Evolutionary conservation across 2,888 invertebrate species (phyloP).

Genomic region (Cephus pygmeus): DNA sequence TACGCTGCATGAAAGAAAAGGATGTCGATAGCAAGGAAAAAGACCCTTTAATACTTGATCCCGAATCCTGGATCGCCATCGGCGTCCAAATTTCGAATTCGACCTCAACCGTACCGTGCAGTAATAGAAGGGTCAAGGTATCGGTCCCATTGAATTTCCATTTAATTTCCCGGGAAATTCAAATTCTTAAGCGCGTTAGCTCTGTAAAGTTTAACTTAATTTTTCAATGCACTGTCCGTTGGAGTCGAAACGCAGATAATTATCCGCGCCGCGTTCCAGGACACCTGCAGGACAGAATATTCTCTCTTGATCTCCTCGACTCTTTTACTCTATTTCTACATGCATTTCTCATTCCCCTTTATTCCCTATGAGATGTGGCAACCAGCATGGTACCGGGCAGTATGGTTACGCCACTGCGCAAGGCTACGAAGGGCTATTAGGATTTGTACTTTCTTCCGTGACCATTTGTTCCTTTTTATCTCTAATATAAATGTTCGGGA

Average conservation of each 20-base stretch:
- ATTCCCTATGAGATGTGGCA: slow-evolving; percentile 14
- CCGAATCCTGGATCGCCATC: neutral
- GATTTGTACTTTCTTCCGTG: slow-evolving; percentile 9
- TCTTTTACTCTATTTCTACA: slow-evolving; percentile 5
- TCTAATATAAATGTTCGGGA: slow-evolving; percentile 20
- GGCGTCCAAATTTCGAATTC: neutral
- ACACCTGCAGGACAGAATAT: slow-evolving; percentile 7
- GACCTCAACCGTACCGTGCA: neutral
- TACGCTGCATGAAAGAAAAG: neutral
- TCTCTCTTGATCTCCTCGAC: slow-evolving; percentile 10
- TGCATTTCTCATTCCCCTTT: slow-evolving; percentile 6
- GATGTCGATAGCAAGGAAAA: slow-evolving; percentile 18
- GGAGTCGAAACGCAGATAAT: slow-evolving; percentile 18
- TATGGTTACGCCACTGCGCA: slow-evolving; percentile 14
- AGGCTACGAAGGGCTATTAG: slow-evolving; percentile 15
- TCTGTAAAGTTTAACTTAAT: too few species aligned
- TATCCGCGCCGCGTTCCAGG: slow-evolving; percentile 31
- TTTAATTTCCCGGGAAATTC: neutral
- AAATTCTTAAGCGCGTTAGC: neutral
- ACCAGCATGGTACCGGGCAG: slow-evolving; percentile 9
- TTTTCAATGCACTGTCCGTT: slow-evolving; percentile 30
- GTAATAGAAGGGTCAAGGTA: too few species aligned
- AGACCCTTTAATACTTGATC: slow-evolving; percentile 11
- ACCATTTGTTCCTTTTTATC: slow-evolving; percentile 19
- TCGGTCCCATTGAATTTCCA: neutral